These are phyloP conservation scores for Lampris incognitus DNA, from an alignment of 2,113 vertebrate species.

Conservation along the genomic window DNA sequence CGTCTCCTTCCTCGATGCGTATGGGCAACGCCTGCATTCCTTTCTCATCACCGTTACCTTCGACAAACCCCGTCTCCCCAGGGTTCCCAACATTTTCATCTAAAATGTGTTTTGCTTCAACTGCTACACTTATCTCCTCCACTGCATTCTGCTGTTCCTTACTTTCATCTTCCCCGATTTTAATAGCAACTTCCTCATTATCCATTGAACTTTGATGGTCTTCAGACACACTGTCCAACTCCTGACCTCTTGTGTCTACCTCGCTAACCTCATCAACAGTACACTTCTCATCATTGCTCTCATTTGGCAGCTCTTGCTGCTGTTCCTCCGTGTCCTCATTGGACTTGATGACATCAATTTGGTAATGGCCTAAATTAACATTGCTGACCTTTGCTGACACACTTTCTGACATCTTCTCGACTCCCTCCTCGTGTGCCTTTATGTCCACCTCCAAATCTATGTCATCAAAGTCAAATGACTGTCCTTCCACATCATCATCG, in stretches of 20 bases:
- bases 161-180: not conserved
- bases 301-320: constrained; percentile 2
- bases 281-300: not conserved
- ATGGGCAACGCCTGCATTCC: not conserved
- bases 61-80: not conserved
- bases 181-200: not conserved
- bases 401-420: constrained; percentile 39
- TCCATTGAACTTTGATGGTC: constrained; percentile 8
- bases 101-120: not conserved
- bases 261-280: not conserved
- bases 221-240: not conserved
- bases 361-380: not conserved
- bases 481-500: constrained; percentile 57
- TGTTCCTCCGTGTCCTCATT: not conserved
- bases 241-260: not conserved
- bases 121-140: not conserved
- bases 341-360: not conserved
- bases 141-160: constrained; percentile 1
- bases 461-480: constrained; percentile 77
- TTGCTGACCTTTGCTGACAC: constrained; percentile 17
- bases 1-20: constrained; percentile 40
- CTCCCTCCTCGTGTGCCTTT: not conserved
- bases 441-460: constrained; percentile 53
- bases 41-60: constrained; percentile 17
- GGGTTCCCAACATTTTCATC: not conserved